These are phyloP conservation scores for Euleptes europaea DNA, from an alignment of 2,113 vertebrate genomes.

Conservation along the genomic window DNA sequence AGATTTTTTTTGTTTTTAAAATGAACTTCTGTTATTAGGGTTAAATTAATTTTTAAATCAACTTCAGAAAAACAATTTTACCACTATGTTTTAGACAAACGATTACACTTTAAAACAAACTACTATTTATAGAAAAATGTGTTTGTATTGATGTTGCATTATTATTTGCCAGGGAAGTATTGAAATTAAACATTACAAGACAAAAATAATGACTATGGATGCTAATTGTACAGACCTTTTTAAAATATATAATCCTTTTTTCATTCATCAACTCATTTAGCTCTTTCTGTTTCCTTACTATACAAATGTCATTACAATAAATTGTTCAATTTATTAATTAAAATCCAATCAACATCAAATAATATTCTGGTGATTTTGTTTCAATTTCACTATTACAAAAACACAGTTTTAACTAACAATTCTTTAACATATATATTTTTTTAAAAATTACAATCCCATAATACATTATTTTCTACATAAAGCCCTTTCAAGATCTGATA, in stretches of 20 bases:
- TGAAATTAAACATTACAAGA: slow-evolving; percentile 65
- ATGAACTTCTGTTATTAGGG: slow-evolving; percentile 68
- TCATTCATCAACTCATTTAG: slow-evolving; percentile 74
- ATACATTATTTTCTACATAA: slow-evolving; percentile 76
- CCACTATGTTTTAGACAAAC: slow-evolving; percentile 80
- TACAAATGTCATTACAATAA: slow-evolving; percentile 82
- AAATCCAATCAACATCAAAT: slow-evolving; percentile 73
- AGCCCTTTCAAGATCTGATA: slow-evolving; percentile 81
- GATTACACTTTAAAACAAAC: slow-evolving; percentile 73
- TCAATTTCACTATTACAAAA: slow-evolving; percentile 75
- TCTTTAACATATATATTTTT: slow-evolving; percentile 73
- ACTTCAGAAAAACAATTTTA: slow-evolving; percentile 75
- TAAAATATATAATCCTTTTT: slow-evolving; percentile 79
- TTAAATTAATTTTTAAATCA: slow-evolving; percentile 76
- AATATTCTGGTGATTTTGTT: slow-evolving; percentile 65
- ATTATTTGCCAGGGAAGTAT: slow-evolving; percentile 68
- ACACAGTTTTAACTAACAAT: slow-evolving; percentile 68
- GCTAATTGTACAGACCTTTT: slow-evolving; percentile 72
- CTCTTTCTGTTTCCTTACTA: slow-evolving; percentile 79
- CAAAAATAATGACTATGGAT: slow-evolving; percentile 75
- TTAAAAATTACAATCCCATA: slow-evolving; percentile 77
- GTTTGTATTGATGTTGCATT: slow-evolving; percentile 68
- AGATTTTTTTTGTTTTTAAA: slow-evolving; percentile 29
- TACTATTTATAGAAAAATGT: slow-evolving; percentile 74
- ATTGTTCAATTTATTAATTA: slow-evolving; percentile 70